A percentile compares a stretch with the other conserved stretches of the same genome.
phyloP scores from a whole-genome alignment of 2,888 invertebrate genomes.

The Zhengitettix transpicula region DNA sequence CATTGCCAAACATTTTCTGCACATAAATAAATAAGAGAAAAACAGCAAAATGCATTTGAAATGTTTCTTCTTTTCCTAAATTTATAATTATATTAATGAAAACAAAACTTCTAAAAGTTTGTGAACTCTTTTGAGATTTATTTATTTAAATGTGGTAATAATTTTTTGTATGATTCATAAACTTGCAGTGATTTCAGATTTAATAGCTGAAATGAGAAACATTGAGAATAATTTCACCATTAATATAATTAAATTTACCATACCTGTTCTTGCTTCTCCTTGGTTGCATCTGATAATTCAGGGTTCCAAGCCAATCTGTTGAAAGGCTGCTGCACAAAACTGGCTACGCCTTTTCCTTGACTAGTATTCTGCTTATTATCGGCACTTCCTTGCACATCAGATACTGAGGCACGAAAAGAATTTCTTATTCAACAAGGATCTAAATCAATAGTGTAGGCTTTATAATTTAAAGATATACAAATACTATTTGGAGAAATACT shows the following conservation, averaged over 20 bases:
- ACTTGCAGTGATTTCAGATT: too few relatives aligned
- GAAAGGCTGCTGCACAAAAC: constrained; percentile 25
- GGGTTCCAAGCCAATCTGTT: constrained; percentile 34
- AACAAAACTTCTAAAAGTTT: too few relatives aligned
- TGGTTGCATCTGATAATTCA: constrained; percentile 23
- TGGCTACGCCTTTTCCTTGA: background rate
- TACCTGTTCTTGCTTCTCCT: constrained; percentile 32
- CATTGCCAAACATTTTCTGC: too few relatives aligned
- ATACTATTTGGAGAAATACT: too few relatives aligned
- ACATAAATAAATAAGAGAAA: too few relatives aligned
- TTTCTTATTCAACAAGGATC: background rate
- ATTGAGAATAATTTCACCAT: background rate
- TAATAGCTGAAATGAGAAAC: background rate
- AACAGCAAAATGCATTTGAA: too few relatives aligned
- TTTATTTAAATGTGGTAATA: too few relatives aligned
- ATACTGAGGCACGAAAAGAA: background rate
- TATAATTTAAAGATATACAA: background rate
- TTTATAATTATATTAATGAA: too few relatives aligned
- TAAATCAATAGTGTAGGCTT: background rate
- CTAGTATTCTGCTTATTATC: background rate
- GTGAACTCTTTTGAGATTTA: too few relatives aligned
- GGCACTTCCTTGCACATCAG: background rate
- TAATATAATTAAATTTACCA: background rate
- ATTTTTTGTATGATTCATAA: too few relatives aligned
- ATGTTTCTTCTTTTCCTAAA: too few relatives aligned